Evolutionary conservation across 2,113 vertebrate genomes (phyloP).

Genomic region (Junco hyemalis): DNA sequence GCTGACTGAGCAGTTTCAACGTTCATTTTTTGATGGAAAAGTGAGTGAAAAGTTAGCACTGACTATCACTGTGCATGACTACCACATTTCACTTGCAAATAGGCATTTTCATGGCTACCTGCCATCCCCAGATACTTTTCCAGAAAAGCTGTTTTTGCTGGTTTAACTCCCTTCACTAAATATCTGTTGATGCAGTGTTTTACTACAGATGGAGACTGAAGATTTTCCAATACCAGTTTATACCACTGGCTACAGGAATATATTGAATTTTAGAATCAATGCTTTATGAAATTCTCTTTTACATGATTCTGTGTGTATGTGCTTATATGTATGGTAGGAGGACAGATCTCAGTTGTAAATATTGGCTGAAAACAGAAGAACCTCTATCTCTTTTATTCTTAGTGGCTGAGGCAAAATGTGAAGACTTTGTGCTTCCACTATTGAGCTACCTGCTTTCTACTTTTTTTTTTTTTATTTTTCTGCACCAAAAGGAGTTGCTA

Average conservation of each 20-base stretch:
- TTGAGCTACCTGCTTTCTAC: background rate
- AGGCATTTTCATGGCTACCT: conserved; percentile 11
- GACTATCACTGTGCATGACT: background rate
- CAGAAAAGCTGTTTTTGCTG: background rate
- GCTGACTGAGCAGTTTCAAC: background rate
- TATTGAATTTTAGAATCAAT: background rate
- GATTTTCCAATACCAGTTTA: background rate
- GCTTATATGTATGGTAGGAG: background rate
- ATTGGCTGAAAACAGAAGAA: background rate
- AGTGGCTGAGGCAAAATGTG: background rate
- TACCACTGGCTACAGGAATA: background rate
- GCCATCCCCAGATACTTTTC: background rate
- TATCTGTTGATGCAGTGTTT: background rate
- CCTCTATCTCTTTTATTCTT: background rate
- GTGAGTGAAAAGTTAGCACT: background rate
- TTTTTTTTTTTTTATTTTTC: background rate
- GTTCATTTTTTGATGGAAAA: background rate
- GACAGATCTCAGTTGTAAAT: background rate
- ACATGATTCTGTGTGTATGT: background rate
- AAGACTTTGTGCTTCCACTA: background rate
- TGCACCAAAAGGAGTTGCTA: background rate
- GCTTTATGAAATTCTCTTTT: background rate
- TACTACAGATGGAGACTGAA: background rate
- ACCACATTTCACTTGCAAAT: conserved; percentile 23
- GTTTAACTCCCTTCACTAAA: background rate